Conservation (phyloP, 2,113 vertebrate species). For the Lethenteron camtschaticum region DNA sequence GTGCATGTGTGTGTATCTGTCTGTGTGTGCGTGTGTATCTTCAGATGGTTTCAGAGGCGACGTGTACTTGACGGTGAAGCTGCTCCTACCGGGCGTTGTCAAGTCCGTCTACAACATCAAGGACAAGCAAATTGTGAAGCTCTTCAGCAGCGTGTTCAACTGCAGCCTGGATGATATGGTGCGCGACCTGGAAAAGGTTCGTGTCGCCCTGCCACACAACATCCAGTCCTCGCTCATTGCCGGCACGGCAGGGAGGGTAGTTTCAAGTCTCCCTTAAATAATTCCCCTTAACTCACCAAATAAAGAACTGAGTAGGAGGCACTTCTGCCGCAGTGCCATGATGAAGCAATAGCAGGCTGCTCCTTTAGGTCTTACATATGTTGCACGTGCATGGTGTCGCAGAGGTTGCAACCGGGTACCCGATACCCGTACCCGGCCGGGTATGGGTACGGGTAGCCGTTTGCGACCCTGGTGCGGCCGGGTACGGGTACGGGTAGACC, state of each 20-base stretch:
- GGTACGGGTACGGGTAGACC: no score
- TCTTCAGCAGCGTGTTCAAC: constrained; percentile 75
- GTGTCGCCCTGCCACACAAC: constrained; percentile 9
- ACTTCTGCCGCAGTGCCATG: no score
- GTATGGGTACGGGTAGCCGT: no score
- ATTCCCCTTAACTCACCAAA: no score
- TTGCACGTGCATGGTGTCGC: neutral
- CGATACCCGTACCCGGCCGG: no score
- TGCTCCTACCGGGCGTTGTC: constrained; percentile 72
- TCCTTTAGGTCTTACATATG: neutral
- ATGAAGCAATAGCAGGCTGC: neutral
- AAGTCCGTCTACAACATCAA: constrained; percentile 96
- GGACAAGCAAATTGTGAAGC: constrained; percentile 94
- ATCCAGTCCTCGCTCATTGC: no score
- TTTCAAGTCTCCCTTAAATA: no score
- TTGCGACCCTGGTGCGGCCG: no score
- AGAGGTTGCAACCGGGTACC: neutral
- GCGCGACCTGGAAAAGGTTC: constrained; percentile 72
- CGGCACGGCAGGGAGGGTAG: no score
- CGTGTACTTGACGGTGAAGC: constrained; percentile 69
- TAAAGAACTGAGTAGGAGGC: no score
- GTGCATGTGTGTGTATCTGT: constrained; percentile 4
- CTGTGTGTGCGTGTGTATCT: constrained; percentile 4
- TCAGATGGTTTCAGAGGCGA: constrained; percentile 80
- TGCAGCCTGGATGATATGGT: constrained; percentile 78